phyloP scores from a whole-genome alignment of 2,797 vertebrate genomes.

The Hipposideros larvatus region DNA sequence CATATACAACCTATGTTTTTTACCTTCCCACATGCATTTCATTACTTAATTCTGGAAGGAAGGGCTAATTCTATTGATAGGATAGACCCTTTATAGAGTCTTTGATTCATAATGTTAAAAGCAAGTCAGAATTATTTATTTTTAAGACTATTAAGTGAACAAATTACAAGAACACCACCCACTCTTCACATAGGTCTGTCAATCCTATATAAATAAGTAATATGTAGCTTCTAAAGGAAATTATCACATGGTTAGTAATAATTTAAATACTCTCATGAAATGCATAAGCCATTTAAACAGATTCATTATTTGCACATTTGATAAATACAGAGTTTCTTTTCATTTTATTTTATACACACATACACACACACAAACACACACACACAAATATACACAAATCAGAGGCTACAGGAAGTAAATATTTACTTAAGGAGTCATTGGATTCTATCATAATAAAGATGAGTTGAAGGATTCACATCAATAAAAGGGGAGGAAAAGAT shows the following conservation, averaged over 20 bases:
- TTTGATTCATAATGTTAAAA: neutral
- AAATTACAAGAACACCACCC: neutral
- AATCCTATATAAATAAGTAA: neutral
- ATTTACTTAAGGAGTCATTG: neutral
- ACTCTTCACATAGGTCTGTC: neutral
- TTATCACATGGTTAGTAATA: neutral
- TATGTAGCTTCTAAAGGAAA: neutral
- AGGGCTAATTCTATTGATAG: neutral
- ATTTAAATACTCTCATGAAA: neutral
- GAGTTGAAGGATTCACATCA: conserved; percentile 71
- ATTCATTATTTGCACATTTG: neutral
- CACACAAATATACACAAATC: neutral
- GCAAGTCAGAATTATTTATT: neutral
- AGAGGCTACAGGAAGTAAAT: neutral
- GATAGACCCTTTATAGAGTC: neutral
- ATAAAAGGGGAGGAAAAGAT: conserved; percentile 60
- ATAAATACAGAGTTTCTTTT: neutral
- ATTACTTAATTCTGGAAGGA: conserved; percentile 3
- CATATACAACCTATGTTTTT: neutral
- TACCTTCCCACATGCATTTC: neutral
- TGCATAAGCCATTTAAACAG: neutral
- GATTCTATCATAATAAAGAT: conserved; percentile 63
- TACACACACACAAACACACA: no score
- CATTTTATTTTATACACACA: neutral
- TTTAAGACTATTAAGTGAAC: conserved; percentile 42